Evolutionary conservation across 1,140 invertebrate genomes (phyloP), one percentile per base, ranked within the genome.

Genomic region (Drosophila nebulosa): DNA sequence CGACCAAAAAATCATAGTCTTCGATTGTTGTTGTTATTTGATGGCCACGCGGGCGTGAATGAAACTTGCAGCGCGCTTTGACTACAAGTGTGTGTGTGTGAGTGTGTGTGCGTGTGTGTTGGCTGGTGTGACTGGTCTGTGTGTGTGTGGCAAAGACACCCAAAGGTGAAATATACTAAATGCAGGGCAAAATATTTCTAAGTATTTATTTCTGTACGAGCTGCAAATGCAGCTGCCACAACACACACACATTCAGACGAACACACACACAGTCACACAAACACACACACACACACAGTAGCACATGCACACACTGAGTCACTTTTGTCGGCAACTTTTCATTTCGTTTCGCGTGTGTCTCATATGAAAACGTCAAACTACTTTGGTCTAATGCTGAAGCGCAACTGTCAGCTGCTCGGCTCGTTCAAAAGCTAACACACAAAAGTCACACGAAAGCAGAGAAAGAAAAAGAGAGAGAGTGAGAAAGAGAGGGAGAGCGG

Each of bases 131-230:
- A n/a, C n/a, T n/a, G n/a, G n/a, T n/a, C n/a, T 66, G 64, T 65
- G 35, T 32, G 63, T 46, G 32, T 35, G 56, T 59, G 76, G 72
- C 74, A 90, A 90, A 90, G 83, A 90, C 86, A 68, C 74, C 64
- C 86, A 74, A 90, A 90, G 86, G 86, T 90, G 86, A 90, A 90
- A 88, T 90, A 90, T 90, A 90, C 86, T 90, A 90, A 68, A 66
- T 59, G 73, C 67, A 59, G 64, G 64, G 64, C 74, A 50, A 72
- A 68, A 71, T 69, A 46, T 80, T 62, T 79, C 68, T 64, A 53
- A 60, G 57, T 78, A 74, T 83, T 66, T 86, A 86, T 86, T 85
- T 85, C 67, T 78, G 81, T 81, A 66, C 69, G 39, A 60, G 69
- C 72, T 74, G 77, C 80, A 74, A 71, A n/a, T 81, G 80, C 79